Evolutionary conservation across 2,797 vertebrate genomes (phyloP).

Genomic region (Valencia hispanica): DNA sequence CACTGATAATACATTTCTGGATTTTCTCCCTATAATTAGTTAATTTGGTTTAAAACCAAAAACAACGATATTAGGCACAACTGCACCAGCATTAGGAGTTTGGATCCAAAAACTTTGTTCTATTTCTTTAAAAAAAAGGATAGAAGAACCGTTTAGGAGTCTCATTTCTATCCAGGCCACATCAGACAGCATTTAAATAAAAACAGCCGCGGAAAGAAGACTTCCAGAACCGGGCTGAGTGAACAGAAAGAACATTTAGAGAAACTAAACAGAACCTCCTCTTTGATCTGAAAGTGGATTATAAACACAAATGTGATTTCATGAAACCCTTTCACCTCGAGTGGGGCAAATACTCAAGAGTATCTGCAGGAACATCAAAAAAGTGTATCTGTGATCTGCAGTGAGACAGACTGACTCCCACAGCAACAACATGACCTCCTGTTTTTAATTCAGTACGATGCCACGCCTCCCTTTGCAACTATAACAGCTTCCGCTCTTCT

Average conservation of each 20-base stretch:
- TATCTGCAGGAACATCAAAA: neutral
- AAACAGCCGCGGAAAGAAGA: neutral
- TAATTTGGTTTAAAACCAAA: neutral
- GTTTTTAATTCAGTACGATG: neutral
- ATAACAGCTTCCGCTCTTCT: neutral
- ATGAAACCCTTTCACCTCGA: neutral
- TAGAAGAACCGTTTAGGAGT: neutral
- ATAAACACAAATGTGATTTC: neutral
- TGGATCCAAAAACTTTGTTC: neutral
- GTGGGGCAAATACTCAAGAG: too few relatives aligned
- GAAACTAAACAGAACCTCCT: neutral
- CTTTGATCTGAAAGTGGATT: neutral
- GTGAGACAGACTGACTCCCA: too few relatives aligned
- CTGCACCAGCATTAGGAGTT: neutral
- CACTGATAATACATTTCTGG: neutral
- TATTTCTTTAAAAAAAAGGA: neutral
- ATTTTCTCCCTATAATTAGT: neutral
- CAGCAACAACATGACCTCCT: neutral
- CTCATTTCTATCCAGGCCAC: neutral
- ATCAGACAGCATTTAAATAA: neutral
- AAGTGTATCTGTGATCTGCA: neutral
- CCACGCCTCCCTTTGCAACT: neutral
- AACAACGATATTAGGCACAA: neutral
- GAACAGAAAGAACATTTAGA: neutral
- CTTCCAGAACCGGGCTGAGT: neutral